Percentiles rank a stretch among this genome's conserved stretches.
phyloP scores from a whole-genome alignment of 2,888 invertebrate genomes.

The Polymixis flavicincta region DNA sequence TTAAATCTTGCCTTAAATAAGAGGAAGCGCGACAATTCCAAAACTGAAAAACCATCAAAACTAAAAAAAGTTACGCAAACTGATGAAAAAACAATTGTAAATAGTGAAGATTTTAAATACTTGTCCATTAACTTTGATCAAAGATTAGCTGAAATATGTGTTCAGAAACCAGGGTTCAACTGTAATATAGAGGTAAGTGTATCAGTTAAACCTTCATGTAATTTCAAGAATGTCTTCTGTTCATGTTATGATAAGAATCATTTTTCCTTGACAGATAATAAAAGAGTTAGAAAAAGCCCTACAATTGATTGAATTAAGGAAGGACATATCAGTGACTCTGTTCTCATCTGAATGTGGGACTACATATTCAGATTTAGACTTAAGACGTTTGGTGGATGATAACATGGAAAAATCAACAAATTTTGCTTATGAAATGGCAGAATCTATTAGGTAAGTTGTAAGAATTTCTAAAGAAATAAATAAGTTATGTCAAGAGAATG shows the following conservation, averaged over 20 bases:
- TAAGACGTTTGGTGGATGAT: constrained; percentile 92
- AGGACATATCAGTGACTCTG: constrained; percentile 92
- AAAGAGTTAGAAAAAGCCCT: constrained; percentile 94
- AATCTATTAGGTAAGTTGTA: constrained; percentile 92
- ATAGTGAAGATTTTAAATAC: constrained; percentile 73
- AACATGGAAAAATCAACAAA: constrained; percentile 91
- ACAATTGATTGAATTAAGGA: constrained; percentile 79
- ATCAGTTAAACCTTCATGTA: background rate
- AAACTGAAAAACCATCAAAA: constrained; percentile 82
- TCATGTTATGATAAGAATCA: background rate
- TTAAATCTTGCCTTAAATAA: constrained; percentile 86
- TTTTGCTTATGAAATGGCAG: constrained; percentile 93
- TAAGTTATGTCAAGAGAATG: background rate
- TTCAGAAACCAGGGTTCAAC: constrained; percentile 76
- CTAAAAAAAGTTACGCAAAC: constrained; percentile 77
- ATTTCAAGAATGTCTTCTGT: background rate
- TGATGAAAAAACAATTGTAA: constrained; percentile 59
- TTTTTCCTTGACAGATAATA: constrained; percentile 91
- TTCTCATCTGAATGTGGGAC: constrained; percentile 94
- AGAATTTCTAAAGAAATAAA: background rate
- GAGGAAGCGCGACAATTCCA: constrained; percentile 82
- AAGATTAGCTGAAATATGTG: constrained; percentile 82
- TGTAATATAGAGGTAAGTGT: constrained; percentile 80
- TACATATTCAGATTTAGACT: constrained; percentile 96
- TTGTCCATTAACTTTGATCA: constrained; percentile 79